A percentile compares a stretch with the other conserved stretches of the same genome.
Conservation (phyloP, 1,140 invertebrate species). For the Drosophila sproati region DNA sequence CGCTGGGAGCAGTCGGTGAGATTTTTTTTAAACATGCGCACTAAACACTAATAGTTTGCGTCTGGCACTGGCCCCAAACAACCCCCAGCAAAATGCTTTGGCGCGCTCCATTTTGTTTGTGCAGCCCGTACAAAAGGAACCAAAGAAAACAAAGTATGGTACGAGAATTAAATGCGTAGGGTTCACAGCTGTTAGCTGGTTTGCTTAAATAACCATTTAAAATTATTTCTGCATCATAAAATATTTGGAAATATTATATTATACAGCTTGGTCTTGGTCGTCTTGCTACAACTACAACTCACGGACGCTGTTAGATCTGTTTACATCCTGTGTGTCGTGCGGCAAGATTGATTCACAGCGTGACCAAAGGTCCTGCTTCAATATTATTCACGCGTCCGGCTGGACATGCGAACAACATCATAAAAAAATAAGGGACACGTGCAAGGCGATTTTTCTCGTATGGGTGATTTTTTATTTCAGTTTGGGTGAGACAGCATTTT, state of each 20-base stretch:
- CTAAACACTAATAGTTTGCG: conserved; percentile 78
- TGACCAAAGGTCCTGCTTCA: conserved; percentile 79
- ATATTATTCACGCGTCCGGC: conserved; percentile 77
- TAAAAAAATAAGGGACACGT: conserved; percentile 48
- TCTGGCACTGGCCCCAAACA: conserved; percentile 42
- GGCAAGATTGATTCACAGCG: conserved; percentile 83
- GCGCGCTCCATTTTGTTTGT: conserved; percentile 72
- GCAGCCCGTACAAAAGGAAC: conserved; percentile 29
- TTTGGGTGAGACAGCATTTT: conserved; percentile 12
- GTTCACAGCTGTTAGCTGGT: conserved; percentile 33
- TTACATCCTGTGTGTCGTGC: conserved; percentile 60
- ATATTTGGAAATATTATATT: conserved; percentile 59
- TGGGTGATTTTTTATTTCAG: conserved; percentile 22
- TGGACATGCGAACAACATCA: conserved; percentile 66
- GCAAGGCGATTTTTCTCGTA: conserved; percentile 33
- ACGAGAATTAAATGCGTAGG: not conserved
- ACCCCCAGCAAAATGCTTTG: conserved; percentile 47
- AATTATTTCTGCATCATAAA: conserved; percentile 60
- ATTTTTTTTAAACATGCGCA: conserved; percentile 76
- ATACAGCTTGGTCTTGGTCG: not conserved
- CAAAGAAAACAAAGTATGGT: not conserved
- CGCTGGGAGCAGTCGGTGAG: conserved; percentile 39
- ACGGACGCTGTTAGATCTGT: conserved; percentile 44
- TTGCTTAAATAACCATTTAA: conserved; percentile 52
- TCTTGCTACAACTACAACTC: not conserved